phyloP scores from a whole-genome alignment of 1,140 invertebrate species.

The Drosophila kikkawai region DNA sequence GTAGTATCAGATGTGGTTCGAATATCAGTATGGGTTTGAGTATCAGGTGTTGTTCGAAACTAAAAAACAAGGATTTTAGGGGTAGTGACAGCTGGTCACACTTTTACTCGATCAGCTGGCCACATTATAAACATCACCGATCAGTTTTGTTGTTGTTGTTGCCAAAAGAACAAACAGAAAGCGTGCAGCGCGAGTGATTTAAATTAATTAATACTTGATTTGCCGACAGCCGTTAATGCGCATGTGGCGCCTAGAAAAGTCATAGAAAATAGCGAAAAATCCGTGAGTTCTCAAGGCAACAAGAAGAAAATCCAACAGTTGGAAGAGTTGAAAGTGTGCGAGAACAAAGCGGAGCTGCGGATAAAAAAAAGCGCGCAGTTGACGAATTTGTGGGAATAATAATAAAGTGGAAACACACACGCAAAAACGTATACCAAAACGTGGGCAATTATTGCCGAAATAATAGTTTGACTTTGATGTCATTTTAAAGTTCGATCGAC shows the following conservation, averaged over 20 bases:
- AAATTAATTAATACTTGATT: slow-evolving; percentile 15
- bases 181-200: slow-evolving; percentile 20
- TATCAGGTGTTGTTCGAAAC: no score
- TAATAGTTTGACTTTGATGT: slow-evolving; percentile 24
- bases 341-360: slow-evolving; percentile 19
- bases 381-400: slow-evolving; percentile 25
- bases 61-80: no score
- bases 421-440: slow-evolving; percentile 2
- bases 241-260: slow-evolving; percentile 12
- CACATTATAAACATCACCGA: no score
- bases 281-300: not conserved
- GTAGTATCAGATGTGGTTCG: no score
- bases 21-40: no score
- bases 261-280: slow-evolving; percentile 8
- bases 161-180: slow-evolving; percentile 8
- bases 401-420: slow-evolving; percentile 3
- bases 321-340: slow-evolving; percentile 4
- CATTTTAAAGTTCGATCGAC: slow-evolving; percentile 2
- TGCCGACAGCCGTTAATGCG: slow-evolving; percentile 6
- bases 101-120: no score
- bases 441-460: slow-evolving; percentile 10
- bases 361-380: slow-evolving; percentile 14
- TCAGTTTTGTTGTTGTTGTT: no score
- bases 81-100: no score
- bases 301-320: not conserved